Base-by-base conservation (phyloP, 2,888 invertebrate genomes). In the Drosophila paranaensis region DNA sequence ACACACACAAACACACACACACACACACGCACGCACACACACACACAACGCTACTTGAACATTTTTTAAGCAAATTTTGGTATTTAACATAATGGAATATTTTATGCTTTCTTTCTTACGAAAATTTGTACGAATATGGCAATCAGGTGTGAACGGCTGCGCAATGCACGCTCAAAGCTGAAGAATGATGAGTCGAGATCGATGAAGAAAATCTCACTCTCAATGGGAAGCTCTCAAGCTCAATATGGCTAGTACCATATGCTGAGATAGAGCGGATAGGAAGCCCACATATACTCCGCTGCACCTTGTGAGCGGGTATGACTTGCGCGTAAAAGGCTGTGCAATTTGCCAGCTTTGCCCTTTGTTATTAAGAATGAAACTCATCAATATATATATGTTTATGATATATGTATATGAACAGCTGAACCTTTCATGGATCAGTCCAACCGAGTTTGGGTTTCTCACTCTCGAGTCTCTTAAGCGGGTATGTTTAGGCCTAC, bases 41-140 rank as follows among this genome's bases (percentile, higher is more conserved):
- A 27, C 33, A 53, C 20, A 45, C 45, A 50, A 54, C 30, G 30
- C 11, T 20, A 33, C 48, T 63, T 46, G 45, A 46, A 48, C 27
- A 48, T 54, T 60, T 61, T 61, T 61, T 45, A 58, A 53, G 48
- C 39, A 50, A 54, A 45, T 60, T 71, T 71, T 60, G 9, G 16
- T 43, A 62, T 50, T 65, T 46, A 58, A 46, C 60, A 66, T 58
- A 62, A 72, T 62, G 55, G 55, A 39, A 45, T 42, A 40, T 43
- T 50, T 37, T 35, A 57, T 51, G 27, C 42, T 40, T 14, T 16
- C 16, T 50, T 16, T 11, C 11, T 9, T 16, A 20, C 30, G n/a
- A 50, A 33, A 11, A 33, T 6, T 1, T n/a, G 50, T 3, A n/a
- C 30, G 48, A 5, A 13, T 11, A n/a, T 11, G 9, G 9, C 48